Percentiles rank a stretch among this genome's conserved stretches.
phyloP scores from a whole-genome alignment of 2,888 invertebrate species.

The Ptychoptera albimana region DNA sequence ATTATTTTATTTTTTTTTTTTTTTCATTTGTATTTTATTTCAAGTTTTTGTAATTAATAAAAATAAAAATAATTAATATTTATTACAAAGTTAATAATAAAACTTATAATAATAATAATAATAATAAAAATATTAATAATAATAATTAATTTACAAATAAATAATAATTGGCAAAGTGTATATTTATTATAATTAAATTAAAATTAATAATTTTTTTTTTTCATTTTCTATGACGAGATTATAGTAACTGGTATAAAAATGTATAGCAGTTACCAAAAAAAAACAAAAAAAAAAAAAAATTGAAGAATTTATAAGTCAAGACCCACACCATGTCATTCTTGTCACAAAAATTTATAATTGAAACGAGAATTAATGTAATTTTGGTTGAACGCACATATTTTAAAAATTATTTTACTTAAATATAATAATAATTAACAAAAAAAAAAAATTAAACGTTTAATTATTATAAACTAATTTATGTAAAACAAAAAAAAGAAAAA shows the following conservation, averaged over 20 bases:
- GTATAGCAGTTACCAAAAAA: constrained; percentile 1
- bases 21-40: neutral
- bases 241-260: neutral
- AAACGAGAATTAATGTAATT: neutral
- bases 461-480: neutral
- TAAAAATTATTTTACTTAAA: too few species aligned
- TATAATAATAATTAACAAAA: neutral
- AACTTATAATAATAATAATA: neutral
- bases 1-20: neutral
- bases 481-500: neutral
- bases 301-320: too few species aligned
- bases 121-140: neutral
- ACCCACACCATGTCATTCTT: neutral
- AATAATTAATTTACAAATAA: neutral
- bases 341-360: neutral
- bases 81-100: neutral
- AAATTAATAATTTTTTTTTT: neutral
- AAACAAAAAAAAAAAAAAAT: neutral
- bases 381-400: too few species aligned
- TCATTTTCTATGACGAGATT: neutral
- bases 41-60: neutral
- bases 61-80: neutral
- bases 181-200: neutral
- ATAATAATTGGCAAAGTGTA: neutral
- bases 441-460: too few species aligned